These are phyloP conservation scores for Ceratitis capitata DNA, from an alignment of 1,140 invertebrate genomes.

Conservation along the genomic window DNA sequence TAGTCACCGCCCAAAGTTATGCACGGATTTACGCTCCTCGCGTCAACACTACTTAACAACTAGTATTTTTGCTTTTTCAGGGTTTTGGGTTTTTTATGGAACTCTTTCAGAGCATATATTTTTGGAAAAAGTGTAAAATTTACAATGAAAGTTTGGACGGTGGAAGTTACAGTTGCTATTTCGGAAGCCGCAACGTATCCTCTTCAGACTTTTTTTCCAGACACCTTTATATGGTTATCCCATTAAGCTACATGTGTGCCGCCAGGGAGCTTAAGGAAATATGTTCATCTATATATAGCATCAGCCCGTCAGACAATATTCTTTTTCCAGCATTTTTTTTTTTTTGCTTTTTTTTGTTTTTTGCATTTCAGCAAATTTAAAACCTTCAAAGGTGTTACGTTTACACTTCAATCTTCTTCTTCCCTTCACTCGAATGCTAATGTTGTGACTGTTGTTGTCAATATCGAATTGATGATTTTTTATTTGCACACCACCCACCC, in stretches of 20 bases:
- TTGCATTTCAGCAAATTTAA: too few relatives aligned
- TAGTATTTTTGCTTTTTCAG: too few relatives aligned
- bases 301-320: background rate
- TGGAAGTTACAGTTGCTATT: too few relatives aligned
- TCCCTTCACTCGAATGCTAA: constrained; percentile 4
- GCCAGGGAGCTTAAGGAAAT: background rate
- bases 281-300: background rate
- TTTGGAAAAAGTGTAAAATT: too few relatives aligned
- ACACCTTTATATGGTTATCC: background rate
- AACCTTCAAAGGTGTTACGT: background rate
- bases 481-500: background rate
- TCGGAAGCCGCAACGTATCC: too few relatives aligned
- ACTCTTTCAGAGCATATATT: too few relatives aligned
- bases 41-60: too few relatives aligned
- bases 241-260: background rate
- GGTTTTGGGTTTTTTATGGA: too few relatives aligned
- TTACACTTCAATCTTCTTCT: background rate
- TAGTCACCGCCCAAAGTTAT: too few relatives aligned
- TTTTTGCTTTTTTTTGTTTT: background rate
- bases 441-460: constrained; percentile 37
- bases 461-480: constrained; percentile 34
- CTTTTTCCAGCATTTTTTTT: background rate
- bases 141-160: too few relatives aligned
- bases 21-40: too few relatives aligned
- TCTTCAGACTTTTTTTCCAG: too few relatives aligned